Conservation (phyloP, 2,797 vertebrate species). For the Menidia menidia region DNA sequence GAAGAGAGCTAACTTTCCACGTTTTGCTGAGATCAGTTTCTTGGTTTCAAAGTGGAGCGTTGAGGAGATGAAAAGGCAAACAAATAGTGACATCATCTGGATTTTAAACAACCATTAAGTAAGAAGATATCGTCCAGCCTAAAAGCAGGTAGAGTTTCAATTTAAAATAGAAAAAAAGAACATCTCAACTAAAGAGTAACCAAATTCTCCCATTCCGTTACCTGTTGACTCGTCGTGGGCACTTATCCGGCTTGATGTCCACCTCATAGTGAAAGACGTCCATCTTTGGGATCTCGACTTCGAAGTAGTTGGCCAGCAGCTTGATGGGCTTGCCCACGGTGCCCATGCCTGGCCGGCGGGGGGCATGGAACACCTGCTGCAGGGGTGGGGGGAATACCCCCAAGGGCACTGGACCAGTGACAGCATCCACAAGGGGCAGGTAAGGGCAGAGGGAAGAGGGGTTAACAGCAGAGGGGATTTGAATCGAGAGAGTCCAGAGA, state of each 20-base stretch:
- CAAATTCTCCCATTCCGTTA: conserved; percentile 58
- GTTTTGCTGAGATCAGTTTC: too few relatives aligned
- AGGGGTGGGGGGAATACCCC: conserved; percentile 93
- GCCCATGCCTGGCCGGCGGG: conserved; percentile 96
- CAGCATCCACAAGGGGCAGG: conserved; percentile 13
- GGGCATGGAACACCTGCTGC: conserved; percentile 99
- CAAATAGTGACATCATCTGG: too few relatives aligned
- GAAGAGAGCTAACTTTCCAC: too few relatives aligned
- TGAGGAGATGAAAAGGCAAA: too few relatives aligned
- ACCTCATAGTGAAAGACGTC: conserved; percentile 99
- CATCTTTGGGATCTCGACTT: conserved; percentile 99
- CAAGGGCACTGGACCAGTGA: conserved; percentile 80
- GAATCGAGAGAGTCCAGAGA: not conserved
- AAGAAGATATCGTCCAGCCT: too few relatives aligned
- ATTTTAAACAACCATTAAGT: too few relatives aligned
- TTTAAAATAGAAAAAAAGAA: not conserved
- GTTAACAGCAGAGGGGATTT: not conserved
- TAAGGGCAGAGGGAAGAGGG: not conserved
- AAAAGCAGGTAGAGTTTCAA: too few relatives aligned
- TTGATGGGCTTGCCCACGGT: conserved; percentile 99
- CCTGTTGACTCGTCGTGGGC: conserved; percentile 98
- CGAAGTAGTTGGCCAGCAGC: conserved; percentile 98
- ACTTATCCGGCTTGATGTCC: conserved; percentile 99
- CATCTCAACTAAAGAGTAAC: not conserved
- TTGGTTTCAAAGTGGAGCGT: too few relatives aligned